Conservation (phyloP, 2,888 invertebrate species). For the Temnothorax rugatulus region DNA sequence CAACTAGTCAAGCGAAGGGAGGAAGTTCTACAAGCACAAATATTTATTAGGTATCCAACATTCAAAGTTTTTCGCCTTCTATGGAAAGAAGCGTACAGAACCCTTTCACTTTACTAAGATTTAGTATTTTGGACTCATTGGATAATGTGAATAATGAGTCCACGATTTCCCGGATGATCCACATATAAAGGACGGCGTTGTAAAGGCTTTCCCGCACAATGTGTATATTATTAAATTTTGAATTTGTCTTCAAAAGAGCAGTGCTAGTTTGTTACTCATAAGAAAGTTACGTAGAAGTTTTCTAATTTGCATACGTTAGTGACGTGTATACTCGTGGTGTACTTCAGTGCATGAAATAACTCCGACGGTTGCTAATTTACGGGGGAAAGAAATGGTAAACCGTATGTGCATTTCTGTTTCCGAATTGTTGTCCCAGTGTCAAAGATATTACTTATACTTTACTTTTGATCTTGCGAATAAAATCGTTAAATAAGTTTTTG, state of each 20-base stretch:
- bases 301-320: slow-evolving; percentile 62
- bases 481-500: slow-evolving; percentile 47
- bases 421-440: slow-evolving; percentile 44
- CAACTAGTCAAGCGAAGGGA: slow-evolving; percentile 83
- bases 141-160: slow-evolving; percentile 49
- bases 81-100: slow-evolving; percentile 60
- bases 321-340: slow-evolving; percentile 29
- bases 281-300: slow-evolving; percentile 53
- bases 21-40: slow-evolving; percentile 84
- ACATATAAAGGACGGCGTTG: slow-evolving; percentile 64
- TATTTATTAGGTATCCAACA: slow-evolving; percentile 75
- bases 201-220: slow-evolving; percentile 64
- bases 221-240: slow-evolving; percentile 54
- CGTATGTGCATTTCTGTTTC: slow-evolving; percentile 27
- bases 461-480: slow-evolving; percentile 55
- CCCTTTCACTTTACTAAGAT: slow-evolving; percentile 19
- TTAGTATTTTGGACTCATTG: slow-evolving; percentile 37
- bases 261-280: slow-evolving; percentile 52
- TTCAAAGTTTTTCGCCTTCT: slow-evolving; percentile 65
- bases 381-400: slow-evolving; percentile 30
- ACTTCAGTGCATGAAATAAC: slow-evolving; percentile 10
- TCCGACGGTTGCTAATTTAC: slow-evolving; percentile 49
- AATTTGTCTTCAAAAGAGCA: slow-evolving; percentile 51
- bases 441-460: slow-evolving; percentile 58
- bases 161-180: slow-evolving; percentile 68